Evolutionary conservation across 2,797 vertebrate species (phyloP).

Genomic region (Lycodopsis pacificus): DNA sequence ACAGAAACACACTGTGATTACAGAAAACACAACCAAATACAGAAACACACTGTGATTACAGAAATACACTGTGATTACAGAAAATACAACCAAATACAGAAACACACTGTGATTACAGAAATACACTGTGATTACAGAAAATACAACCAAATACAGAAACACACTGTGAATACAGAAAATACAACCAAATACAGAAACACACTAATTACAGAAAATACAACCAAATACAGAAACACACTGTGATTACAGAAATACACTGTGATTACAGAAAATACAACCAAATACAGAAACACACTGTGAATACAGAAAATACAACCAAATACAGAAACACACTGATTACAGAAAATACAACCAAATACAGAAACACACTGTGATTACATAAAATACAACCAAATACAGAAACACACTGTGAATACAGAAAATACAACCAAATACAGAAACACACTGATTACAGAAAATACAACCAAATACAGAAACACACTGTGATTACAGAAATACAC

Average conservation of each 20-base stretch:
- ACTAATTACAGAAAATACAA: neutral
- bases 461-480: neutral
- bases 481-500: no score
- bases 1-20: neutral
- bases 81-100: neutral
- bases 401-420: neutral
- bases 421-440: neutral
- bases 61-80: neutral
- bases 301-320: neutral
- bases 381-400: no score
- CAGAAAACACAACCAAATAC: no score
- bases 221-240: neutral
- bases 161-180: neutral
- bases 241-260: no score
- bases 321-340: neutral
- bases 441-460: neutral
- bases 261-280: neutral
- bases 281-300: neutral
- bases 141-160: neutral
- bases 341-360: neutral
- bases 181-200: neutral
- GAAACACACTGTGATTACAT: neutral
- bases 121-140: neutral
- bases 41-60: neutral
- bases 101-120: no score